Base-by-base conservation (phyloP, 2,797 vertebrate genomes). In the Karalla daura region DNA sequence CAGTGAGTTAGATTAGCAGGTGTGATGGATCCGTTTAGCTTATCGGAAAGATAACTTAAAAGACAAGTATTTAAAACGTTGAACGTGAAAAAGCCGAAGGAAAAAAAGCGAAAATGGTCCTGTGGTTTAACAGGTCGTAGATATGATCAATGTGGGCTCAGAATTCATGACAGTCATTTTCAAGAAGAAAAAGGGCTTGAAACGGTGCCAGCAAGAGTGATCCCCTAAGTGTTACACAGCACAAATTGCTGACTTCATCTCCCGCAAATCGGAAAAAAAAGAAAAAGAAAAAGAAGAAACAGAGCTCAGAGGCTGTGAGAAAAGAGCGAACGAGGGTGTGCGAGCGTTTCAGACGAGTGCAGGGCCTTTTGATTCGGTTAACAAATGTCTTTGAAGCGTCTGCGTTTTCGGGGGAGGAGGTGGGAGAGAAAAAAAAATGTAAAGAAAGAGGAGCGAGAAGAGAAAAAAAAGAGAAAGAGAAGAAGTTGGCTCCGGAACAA, bases 321-420 rank as follows among this genome's bases (percentile, higher is more conserved):
- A 20, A 49, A 8, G 8, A 21, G 41, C 20, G 40, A 11, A 20
- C 12, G 40, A 18, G 18, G 18, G 39, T 41, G 39, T 20, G 18
- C 12, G 18, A 18, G 9, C 14, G 43, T 15, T 61, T 45, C 28
- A 74, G 54, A 41, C 72, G 63, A 51, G 49, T 65, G 30, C 1
- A 3, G 55, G n/a, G 44, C 55, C 50, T 58, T 82, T 74, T 70
- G 47, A 78, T 69, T 74, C 55, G 24, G 47, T 75, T 52, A 61
- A 67, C 66, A 81, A 74, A 67, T 13, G 40, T 43, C 83, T 88
- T 83, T 88, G 80, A 86, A 88, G 87, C 55, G 60, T 37, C 55
- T 59, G 59, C 51, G 18, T 52, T 78, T 68, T 7, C 3, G n/a
- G n/a, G n/a, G n/a, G n/a, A n/a, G n/a, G n/a, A n/a, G n/a, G n/a